Evolutionary conservation across 2,113 vertebrate genomes (phyloP), one percentile per base, ranked within the genome.

Genomic region (Hippotragus niger): DNA sequence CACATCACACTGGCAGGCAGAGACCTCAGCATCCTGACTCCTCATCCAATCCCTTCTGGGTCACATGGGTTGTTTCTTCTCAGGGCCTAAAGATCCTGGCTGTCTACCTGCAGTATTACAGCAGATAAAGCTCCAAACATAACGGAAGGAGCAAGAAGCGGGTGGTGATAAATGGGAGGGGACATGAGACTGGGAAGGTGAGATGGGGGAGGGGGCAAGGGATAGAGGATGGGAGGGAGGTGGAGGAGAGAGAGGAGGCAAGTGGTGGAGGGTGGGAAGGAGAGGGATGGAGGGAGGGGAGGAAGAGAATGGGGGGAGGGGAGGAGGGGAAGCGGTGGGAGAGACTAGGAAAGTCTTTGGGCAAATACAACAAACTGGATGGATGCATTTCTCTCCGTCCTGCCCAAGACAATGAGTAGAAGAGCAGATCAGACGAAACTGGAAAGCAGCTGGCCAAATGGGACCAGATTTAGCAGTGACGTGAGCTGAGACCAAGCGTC

Each of bases 241-340:
- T 7, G 19, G 43, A 40, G 13, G 23, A 50, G 76, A n/a, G 2
- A 81, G 3, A 29, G 27, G 74, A 23, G 2, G 62, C 31, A 11
- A 23, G n/a, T 36, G 67, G 36, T 23, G 17, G 13, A 45, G 2
- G n/a, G 40, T 5, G 9, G 3, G 31, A 40, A 21, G 50, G 11
- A 12, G 15, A 23, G 5, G 31, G 27, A 31, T 12, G n/a, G 47
- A 60, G 6, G 36, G 16, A 29, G 4, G 14, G 2, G 29, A 6
- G 7, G 14, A 12, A 19, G 19, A 19, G 7, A 0, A 14, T 33
- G 3, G 13, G 14, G 15, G 19, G 11, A 16, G 6, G 7, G 4
- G 36, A 4, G 47, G 47, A 4, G 3, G 50, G 33, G 27, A 2
- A 14, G 50, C 6, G 50, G 3, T 27, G 6, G 15, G 29, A 13